Percentiles rank a stretch among this genome's conserved stretches.
Evolutionary conservation across 2,113 vertebrate species (phyloP).

Genomic region (Malurus elegans): DNA sequence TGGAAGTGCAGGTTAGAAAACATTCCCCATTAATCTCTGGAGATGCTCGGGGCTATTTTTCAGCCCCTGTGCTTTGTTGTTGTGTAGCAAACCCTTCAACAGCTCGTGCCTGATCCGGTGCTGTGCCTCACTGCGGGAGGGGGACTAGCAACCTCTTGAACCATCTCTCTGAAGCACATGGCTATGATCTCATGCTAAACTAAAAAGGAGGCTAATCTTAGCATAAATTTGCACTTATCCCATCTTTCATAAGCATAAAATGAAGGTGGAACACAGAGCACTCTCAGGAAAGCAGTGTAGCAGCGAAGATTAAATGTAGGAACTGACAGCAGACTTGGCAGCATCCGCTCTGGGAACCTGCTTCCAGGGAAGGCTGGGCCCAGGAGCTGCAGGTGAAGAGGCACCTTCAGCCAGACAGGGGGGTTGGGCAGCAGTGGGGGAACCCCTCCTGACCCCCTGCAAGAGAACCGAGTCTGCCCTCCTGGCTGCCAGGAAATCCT

Average conservation of each 20-base stretch:
- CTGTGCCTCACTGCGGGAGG: not conserved
- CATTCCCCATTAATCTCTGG: not conserved
- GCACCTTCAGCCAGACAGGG: not conserved
- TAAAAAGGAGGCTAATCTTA: slow-evolving; percentile 64
- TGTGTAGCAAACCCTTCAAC: not conserved
- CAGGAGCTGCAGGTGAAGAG: not conserved
- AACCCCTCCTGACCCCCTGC: not conserved
- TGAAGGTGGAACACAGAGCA: slow-evolving; percentile 39
- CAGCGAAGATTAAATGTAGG: slow-evolving; percentile 38
- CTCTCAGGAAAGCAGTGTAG: not conserved
- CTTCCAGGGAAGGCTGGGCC: not conserved
- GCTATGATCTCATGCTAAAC: slow-evolving; percentile 50
- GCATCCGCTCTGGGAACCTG: not conserved
- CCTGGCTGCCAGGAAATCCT: not conserved
- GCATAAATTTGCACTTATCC: slow-evolving; percentile 68
- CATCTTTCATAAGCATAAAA: slow-evolving; percentile 64
- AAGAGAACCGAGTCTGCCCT: not conserved
- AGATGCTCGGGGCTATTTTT: not conserved
- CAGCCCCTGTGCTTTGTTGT: not conserved
- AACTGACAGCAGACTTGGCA: slow-evolving; percentile 46
- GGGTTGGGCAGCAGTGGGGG: not conserved
- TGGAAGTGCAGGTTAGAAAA: not conserved
- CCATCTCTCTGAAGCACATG: not conserved
- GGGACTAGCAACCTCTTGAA: slow-evolving; percentile 30
- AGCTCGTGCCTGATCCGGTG: accelerated